Conservation (phyloP, 2,888 invertebrate genomes). For the Acanthococcus lagerstroemiae region DNA sequence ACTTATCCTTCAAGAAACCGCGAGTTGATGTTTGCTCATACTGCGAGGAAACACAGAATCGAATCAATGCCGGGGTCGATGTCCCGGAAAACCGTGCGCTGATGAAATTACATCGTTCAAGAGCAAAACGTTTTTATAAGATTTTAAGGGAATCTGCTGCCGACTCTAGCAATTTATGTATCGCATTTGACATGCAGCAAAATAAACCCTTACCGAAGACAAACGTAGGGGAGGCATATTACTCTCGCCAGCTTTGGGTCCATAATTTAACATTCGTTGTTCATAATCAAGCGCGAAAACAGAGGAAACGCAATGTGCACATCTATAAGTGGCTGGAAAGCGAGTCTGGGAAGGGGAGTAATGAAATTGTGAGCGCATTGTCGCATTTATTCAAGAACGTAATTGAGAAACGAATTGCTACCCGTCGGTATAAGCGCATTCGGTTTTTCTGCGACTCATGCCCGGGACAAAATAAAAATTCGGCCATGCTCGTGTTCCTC, state of each 20-base stretch:
- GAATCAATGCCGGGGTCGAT: neutral
- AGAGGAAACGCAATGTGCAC: neutral
- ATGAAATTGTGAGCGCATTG: neutral
- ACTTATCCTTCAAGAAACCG: neutral
- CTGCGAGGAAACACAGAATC: neutral
- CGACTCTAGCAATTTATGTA: neutral
- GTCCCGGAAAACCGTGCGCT: neutral
- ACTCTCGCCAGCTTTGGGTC: neutral
- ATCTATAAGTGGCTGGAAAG: neutral
- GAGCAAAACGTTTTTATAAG: neutral
- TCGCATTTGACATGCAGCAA: slow-evolving; percentile 3
- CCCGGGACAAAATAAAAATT: neutral
- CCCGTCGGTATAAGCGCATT: neutral
- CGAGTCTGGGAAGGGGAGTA: slow-evolving; percentile 1
- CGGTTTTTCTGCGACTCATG: neutral
- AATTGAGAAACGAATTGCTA: neutral
- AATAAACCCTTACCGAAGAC: neutral
- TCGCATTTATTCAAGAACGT: neutral
- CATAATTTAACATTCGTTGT: neutral
- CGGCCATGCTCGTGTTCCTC: neutral
- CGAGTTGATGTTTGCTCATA: neutral
- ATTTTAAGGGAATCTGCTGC: neutral
- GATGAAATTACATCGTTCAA: neutral
- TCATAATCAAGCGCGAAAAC: too few relatives aligned
- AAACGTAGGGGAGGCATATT: neutral